Evolutionary conservation across 2,888 invertebrate species (phyloP), one percentile per base, ranked within the genome.

Genomic region (Lymantria dispar): DNA sequence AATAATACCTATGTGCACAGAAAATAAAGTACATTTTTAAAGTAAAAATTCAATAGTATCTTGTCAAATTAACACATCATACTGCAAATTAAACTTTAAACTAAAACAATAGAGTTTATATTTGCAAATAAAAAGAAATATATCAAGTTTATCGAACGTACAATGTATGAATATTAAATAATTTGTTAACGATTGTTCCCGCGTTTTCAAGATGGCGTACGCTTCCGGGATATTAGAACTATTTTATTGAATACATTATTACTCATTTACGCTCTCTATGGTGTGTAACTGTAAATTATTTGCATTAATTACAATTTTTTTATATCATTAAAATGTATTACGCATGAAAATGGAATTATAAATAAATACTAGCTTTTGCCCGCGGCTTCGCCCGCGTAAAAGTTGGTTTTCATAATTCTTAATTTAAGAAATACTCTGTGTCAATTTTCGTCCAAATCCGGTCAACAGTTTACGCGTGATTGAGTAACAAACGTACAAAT

Each of bases 141-240:
- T 52, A 50, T 49, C 51, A 52, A 52, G 55, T 56, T 58, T 45
- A 58, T 60, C 56, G 55, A 54, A 53, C 52, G 58, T 53, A 62
- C 64, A 53, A 55, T 47, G 68, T 59, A 57, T 64, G 68, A 68
- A 67, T 67, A 64, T 52, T 62, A 62, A 22, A 64, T 64, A 56
- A 54, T 64, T 22, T 62, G 49, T 62, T 56, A 56, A 57, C 68
- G 46, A 64, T 67, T 66, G 66, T 64, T 62, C 64, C 67, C 62
- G 58, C 53, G 53, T 49, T 51, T 56, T 1, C 56, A 67, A 58
- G 3, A 67, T 64, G 63, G 64, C 62, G 57, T n/a, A 7, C 46
- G 55, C 66, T 67, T 67, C 66, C 66, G 66, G 66, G 67, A 67
- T 67, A 64, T 67, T 67, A 62, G 60, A 64, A 60, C 54, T 50